Evolutionary conservation across 2,113 vertebrate genomes (phyloP).

Genomic region (Microcebus griseorufus): DNA sequence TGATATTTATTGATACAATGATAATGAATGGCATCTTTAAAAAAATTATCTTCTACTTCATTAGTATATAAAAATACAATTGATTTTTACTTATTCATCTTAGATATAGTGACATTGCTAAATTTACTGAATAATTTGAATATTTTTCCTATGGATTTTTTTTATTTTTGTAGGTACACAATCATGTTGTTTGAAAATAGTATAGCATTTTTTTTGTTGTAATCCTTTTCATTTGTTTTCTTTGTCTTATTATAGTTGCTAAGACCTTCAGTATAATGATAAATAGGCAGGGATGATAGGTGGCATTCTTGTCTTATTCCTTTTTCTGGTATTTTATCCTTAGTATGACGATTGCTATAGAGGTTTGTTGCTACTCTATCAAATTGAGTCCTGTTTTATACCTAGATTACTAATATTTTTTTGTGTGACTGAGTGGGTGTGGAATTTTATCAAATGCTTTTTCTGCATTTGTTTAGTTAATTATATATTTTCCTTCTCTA

Average conservation of each 20-base stretch:
- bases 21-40: not conserved
- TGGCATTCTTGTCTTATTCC: not conserved
- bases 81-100: not conserved
- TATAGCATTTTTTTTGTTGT: not conserved
- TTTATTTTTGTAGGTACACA: not conserved
- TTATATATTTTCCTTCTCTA: too few relatives aligned
- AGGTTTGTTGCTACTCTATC: not conserved
- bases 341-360: not conserved
- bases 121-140: conserved; percentile 5
- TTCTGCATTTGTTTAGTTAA: too few relatives aligned
- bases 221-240: conserved; percentile 18
- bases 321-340: not conserved
- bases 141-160: not conserved
- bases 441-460: too few relatives aligned
- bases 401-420: conserved; percentile 7
- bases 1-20: not conserved
- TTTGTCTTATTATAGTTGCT: not conserved
- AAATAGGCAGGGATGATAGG: not conserved
- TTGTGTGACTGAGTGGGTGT: not conserved
- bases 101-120: not conserved
- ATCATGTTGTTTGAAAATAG: not conserved
- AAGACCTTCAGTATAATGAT: not conserved
- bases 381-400: conserved; percentile 17
- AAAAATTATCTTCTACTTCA: not conserved
- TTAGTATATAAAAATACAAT: not conserved